Percentiles rank a stretch among this genome's conserved stretches.
Evolutionary conservation across 1,140 invertebrate genomes (phyloP).

Genomic region (Panulirus ornatus): DNA sequence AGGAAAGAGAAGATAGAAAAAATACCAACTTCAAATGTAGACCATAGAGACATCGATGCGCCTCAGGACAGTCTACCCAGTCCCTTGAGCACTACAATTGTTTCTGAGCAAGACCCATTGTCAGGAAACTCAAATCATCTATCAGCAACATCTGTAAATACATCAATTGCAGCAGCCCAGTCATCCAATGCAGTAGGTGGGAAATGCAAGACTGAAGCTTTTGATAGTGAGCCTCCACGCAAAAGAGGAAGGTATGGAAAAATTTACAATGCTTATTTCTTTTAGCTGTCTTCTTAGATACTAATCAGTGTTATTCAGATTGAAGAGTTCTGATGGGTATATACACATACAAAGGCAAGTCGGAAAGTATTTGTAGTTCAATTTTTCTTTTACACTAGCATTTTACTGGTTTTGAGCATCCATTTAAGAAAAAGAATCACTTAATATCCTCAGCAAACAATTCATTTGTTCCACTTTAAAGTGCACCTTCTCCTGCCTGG

Average conservation of each 20-base stretch:
- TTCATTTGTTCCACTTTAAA: too few relatives aligned
- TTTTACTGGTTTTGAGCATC: too few relatives aligned
- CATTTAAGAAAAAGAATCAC: too few relatives aligned
- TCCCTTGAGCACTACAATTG: constrained; percentile 22
- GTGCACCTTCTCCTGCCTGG: too few relatives aligned
- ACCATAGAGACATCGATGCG: constrained; percentile 8
- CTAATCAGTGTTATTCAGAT: too few relatives aligned
- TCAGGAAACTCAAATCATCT: background rate
- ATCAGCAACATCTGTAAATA: constrained; percentile 9
- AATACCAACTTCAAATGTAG: background rate
- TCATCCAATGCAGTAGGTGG: background rate
- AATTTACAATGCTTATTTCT: too few relatives aligned
- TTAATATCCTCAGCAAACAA: too few relatives aligned
- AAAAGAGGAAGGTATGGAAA: constrained; percentile 49
- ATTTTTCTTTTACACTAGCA: too few relatives aligned
- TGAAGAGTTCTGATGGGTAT: too few relatives aligned
- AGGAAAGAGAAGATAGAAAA: constrained; percentile 61
- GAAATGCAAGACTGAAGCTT: constrained; percentile 36
- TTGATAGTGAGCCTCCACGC: constrained; percentile 36
- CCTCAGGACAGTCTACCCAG: constrained; percentile 14
- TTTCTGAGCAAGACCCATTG: constrained; percentile 3
- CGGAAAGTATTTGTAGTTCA: too few relatives aligned
- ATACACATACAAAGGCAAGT: too few relatives aligned
- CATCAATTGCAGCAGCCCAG: background rate
- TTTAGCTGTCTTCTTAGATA: too few relatives aligned